Evolutionary conservation across 2,113 vertebrate genomes (phyloP), one percentile per base, ranked within the genome.

Genomic region (Pluvialis apricaria): DNA sequence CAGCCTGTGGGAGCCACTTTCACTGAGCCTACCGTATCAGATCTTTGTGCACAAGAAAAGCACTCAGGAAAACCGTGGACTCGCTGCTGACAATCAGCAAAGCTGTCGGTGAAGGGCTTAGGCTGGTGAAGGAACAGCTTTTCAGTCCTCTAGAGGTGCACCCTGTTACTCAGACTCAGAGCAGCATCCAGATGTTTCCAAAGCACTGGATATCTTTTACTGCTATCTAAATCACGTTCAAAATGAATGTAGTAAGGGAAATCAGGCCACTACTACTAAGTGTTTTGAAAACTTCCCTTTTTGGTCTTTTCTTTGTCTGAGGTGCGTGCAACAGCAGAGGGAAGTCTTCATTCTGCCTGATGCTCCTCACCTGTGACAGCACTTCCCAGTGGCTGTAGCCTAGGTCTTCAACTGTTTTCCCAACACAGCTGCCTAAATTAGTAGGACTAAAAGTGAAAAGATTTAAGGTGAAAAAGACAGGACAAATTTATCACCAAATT

Each of bases 51-150:
- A 60, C 11, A 70, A 60, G 55, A 83, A 55, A 18, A 45, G 7
- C 24, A 26, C 40, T 42, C 0, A 0, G n/a, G 12, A 61, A 52
- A 51, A 44, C 8, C 29, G 5, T 3, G 8, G 9, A 1, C 60
- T 88, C 1, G 0, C 31, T 65, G 24, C 24, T 71, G 28, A 18
- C 5, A 22, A 4, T 6, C 29, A 58, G 9, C 26, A 73, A 73
- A 57, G 32, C 17, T 24, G 21, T 9, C 15, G n/a, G 5, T 47
- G 68, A 11, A 71, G 14, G 18, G 5, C 25, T 62, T 18, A 34
- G 38, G 8, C 20, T 4, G 2, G 10, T 21, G 6, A 66, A 31
- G 42, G 75, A 38, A 65, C 4, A 62, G 13, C 8, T 57, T 25
- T 77, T 28, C 31, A 78, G 10, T 18, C 16, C 60, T 49, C 21